Evolutionary conservation across 2,888 invertebrate genomes (phyloP).

Genomic region (Cetonia aurata): DNA sequence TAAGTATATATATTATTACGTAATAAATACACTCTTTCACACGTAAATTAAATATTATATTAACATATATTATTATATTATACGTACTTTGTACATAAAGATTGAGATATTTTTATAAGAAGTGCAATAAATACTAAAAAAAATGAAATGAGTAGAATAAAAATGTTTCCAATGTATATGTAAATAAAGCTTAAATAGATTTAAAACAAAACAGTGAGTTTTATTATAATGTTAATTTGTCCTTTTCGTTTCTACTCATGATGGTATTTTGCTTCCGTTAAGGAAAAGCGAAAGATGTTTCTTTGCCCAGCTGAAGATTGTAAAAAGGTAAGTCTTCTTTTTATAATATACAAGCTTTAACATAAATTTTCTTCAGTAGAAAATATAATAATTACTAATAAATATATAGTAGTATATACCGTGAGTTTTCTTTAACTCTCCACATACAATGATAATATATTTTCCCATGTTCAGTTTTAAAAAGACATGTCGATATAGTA

Average conservation of each 20-base stretch:
- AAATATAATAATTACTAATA: too few species aligned
- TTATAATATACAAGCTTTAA: too few species aligned
- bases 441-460: too few species aligned
- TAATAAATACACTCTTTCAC: conserved; percentile 11
- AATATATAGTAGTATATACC: too few species aligned
- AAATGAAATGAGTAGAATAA: conserved; percentile 37
- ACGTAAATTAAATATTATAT: conserved; percentile 10
- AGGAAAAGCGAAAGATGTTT: too few species aligned
- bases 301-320: too few species aligned
- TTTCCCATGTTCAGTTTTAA: too few species aligned
- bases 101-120: conserved; percentile 67
- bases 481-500: too few species aligned
- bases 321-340: too few species aligned
- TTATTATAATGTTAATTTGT: not conserved
- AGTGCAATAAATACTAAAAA: conserved; percentile 60
- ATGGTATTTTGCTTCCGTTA: too few species aligned
- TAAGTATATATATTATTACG: conserved; percentile 12
- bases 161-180: conserved; percentile 48
- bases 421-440: too few species aligned
- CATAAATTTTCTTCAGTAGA: too few species aligned
- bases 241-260: not conserved
- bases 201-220: conserved; percentile 26
- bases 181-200: conserved; percentile 54
- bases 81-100: conserved; percentile 63
- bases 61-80: conserved; percentile 18